Percentiles rank a stretch among this genome's conserved stretches.
Evolutionary conservation across 2,113 vertebrate genomes (phyloP).

Genomic region (Dicerorhinus sumatrensis): DNA sequence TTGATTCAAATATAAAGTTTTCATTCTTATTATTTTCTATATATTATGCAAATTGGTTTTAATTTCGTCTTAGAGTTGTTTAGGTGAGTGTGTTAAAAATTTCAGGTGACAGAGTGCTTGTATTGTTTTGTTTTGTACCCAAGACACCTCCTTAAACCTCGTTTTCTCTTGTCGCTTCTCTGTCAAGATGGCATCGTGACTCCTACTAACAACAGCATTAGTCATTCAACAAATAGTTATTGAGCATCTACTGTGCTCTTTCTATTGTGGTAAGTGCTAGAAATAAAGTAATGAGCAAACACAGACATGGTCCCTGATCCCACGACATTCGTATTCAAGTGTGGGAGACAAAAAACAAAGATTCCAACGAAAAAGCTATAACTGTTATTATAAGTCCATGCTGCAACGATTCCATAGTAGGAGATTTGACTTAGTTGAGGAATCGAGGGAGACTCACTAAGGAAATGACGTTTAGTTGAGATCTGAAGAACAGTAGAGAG

Average conservation of each 20-base stretch:
- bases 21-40: neutral
- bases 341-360: neutral
- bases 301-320: neutral
- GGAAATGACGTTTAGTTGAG: rapidly evolving
- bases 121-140: neutral
- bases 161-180: neutral
- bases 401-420: neutral
- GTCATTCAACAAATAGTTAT: too few species aligned
- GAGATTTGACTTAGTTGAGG: neutral
- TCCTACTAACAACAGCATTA: too few species aligned
- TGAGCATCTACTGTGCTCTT: neutral
- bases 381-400: neutral
- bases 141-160: neutral
- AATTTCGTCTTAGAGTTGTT: neutral
- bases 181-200: neutral
- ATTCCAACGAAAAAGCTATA: neutral
- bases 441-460: too few species aligned
- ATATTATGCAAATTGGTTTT: neutral
- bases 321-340: neutral
- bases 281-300: neutral
- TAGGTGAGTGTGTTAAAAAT: neutral
- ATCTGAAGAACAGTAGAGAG: neutral
- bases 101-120: neutral
- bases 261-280: neutral
- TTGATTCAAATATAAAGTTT: neutral